Evolutionary conservation across 2,797 vertebrate genomes (phyloP).

Genomic region (Atherinosoma microstoma): DNA sequence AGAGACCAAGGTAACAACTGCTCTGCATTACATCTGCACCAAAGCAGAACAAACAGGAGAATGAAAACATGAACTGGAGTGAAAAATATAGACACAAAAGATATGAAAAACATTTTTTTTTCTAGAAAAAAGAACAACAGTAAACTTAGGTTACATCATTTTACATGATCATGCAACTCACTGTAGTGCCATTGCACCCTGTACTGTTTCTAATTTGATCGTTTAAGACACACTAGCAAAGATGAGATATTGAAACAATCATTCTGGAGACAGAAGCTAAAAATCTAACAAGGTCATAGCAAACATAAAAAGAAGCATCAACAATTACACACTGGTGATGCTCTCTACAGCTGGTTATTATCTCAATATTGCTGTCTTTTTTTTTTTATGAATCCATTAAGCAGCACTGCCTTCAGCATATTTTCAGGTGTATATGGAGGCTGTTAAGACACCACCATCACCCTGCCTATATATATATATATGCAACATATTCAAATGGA

Average conservation of each 20-base stretch:
- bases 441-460: constrained; percentile 7
- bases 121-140: background rate
- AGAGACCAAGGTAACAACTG: constrained; percentile 12
- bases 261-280: constrained; percentile 3
- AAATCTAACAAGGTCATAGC: constrained; percentile 19
- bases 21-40: constrained; percentile 47
- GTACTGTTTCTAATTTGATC: constrained; percentile 1
- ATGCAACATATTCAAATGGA: background rate
- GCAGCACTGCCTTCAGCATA: constrained; percentile 1
- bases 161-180: background rate
- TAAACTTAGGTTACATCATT: background rate
- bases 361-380: background rate
- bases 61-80: constrained; percentile 36
- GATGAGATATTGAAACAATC: background rate
- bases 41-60: constrained; percentile 45
- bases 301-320: background rate
- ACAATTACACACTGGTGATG: background rate
- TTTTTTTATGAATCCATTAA: constrained; percentile 3
- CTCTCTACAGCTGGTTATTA: background rate
- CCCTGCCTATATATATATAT: background rate
- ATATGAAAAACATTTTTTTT: constrained; percentile 2
- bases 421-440: constrained; percentile 12
- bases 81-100: constrained; percentile 20
- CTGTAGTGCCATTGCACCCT: background rate
- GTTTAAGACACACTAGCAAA: background rate